phyloP scores from a whole-genome alignment of 1,140 invertebrate species.

The Drusus annulatus region DNA sequence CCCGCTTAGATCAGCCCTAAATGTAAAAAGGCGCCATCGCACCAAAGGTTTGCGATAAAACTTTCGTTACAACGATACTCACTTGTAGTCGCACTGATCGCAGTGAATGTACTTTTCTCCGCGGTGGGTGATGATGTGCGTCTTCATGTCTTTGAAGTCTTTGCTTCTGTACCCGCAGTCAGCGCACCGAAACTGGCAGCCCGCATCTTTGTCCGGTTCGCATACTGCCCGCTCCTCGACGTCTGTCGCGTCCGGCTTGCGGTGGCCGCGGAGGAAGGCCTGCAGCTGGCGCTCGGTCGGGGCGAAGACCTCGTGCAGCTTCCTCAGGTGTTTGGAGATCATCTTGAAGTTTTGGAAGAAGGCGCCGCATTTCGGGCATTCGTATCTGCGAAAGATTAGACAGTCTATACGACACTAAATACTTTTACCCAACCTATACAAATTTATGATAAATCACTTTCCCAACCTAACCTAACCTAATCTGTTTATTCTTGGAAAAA shows the following conservation, averaged over 20 bases:
- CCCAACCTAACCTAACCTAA: no score
- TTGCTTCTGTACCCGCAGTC: not conserved
- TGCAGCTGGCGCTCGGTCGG: not conserved
- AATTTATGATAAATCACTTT: no score
- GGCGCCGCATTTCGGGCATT: slow-evolving; percentile 10
- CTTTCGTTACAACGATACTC: not conserved
- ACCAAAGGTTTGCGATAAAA: no score
- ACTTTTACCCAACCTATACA: no score
- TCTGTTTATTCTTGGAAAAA: no score
- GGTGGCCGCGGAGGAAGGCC: not conserved
- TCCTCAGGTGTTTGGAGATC: not conserved
- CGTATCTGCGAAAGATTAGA: not conserved
- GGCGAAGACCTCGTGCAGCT: not conserved
- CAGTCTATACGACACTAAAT: no score
- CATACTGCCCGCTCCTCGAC: not conserved
- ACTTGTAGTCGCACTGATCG: slow-evolving; percentile 12
- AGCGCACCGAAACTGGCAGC: not conserved
- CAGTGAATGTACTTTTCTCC: slow-evolving; percentile 18
- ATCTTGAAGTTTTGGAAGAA: slow-evolving; percentile 3
- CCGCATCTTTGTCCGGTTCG: not conserved
- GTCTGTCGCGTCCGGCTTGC: not conserved
- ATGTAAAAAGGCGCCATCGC: no score
- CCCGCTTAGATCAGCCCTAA: no score
- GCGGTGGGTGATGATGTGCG: not conserved
- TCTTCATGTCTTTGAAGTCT: not conserved